Evolutionary conservation across 2,113 vertebrate species (phyloP).

Genomic region (Otis tarda): DNA sequence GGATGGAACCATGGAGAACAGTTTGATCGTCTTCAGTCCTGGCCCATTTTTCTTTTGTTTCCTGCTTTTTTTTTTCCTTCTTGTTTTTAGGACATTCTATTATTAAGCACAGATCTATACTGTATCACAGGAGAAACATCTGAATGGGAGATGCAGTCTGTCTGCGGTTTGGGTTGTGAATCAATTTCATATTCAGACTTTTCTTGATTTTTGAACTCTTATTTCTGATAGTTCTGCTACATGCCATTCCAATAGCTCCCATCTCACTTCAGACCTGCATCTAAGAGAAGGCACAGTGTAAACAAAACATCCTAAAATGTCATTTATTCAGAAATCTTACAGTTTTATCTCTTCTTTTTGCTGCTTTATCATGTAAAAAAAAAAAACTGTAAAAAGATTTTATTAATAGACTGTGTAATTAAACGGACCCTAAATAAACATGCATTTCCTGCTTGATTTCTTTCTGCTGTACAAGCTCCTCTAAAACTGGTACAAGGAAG

Average conservation of each 20-base stretch:
- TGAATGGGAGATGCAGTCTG: not conserved
- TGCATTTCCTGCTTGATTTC: not conserved
- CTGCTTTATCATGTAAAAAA: not conserved
- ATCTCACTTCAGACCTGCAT: not conserved
- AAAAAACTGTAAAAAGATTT: not conserved
- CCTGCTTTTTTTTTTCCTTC: not conserved
- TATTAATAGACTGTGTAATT: not conserved
- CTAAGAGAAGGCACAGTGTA: not conserved
- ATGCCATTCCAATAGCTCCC: not conserved
- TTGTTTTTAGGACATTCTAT: not conserved
- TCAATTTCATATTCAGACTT: not conserved
- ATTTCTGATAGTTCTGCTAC: not conserved
- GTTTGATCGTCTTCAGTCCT: not conserved
- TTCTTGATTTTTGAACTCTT: not conserved
- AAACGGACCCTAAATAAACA: not conserved
- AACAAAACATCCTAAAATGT: not conserved
- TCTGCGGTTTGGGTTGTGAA: not conserved
- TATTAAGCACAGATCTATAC: not conserved
- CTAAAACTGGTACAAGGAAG: not conserved
- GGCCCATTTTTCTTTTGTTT: not conserved
- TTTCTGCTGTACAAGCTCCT: not conserved
- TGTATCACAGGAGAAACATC: not conserved
- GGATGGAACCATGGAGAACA: not conserved
- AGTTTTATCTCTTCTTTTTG: not conserved
- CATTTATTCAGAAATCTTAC: not conserved